Evolutionary conservation across 2,888 invertebrate genomes (phyloP), one percentile per base, ranked within the genome.

Genomic region (Lycaena phlaeas): DNA sequence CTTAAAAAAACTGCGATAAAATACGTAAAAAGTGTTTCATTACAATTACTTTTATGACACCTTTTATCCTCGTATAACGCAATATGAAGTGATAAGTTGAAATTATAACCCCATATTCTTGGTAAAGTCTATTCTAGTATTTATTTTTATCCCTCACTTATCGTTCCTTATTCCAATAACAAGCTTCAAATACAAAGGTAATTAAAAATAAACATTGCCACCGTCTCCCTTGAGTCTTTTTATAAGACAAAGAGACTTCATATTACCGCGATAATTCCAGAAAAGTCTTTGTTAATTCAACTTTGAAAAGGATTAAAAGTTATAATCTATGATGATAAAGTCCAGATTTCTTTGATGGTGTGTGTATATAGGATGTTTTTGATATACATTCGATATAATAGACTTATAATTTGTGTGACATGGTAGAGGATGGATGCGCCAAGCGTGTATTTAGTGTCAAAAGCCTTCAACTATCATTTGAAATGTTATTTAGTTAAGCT

Each of bases 181-280:
- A n/a, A 22, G 12, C 34, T 22, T 34, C 11, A 9, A 22, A 22
- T 22, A 34, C 34, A 22, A 34, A 7, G 34, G 3, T 34, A 34
- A 34, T 34, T 34, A 34, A 34, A 34, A 22, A 34, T 34, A 34
- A 34, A 34, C 22, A 34, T 34, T 34, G 34, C 9, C 34, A 34
- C 12, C 22, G 12, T 18, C 34, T 34, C 12, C 22, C 12, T 12
- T 12, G 7, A 12, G 22, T 34, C 34, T 22, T 34, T 34, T 34
- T 22, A 34, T n/a, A n/a, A n/a, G n/a, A n/a, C n/a, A n/a, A n/a
- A n/a, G n/a, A n/a, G n/a, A n/a, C n/a, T n/a, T n/a, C n/a, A n/a
- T n/a, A n/a, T n/a, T n/a, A n/a, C n/a, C n/a, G n/a, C n/a, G n/a
- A n/a, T 22, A 34, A 34, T 34, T 18, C 34, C 18, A 34, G 18